Evolutionary conservation across 2,113 vertebrate genomes (phyloP).

Genomic region (Romanogobio albipinnatus): DNA sequence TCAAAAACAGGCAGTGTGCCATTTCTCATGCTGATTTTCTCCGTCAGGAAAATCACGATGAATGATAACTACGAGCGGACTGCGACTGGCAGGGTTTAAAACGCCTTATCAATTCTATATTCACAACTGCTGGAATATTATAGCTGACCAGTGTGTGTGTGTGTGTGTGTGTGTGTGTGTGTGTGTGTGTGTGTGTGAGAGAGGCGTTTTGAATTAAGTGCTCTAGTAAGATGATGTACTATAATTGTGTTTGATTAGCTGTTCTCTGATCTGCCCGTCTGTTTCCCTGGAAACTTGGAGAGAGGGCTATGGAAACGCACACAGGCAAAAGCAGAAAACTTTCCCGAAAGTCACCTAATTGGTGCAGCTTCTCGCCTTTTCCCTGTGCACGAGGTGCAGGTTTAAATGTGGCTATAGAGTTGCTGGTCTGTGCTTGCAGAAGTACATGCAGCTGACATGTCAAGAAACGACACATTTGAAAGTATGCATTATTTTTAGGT

Average conservation of each 20-base stretch:
- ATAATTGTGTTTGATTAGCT: conserved; percentile 47
- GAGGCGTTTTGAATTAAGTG: background rate
- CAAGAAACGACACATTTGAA: background rate
- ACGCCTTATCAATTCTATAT: background rate
- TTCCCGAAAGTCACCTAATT: conserved; percentile 39
- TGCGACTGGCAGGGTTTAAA: background rate
- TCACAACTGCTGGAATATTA: background rate
- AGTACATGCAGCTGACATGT: background rate
- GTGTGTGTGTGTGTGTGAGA: background rate
- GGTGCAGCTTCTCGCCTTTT: background rate
- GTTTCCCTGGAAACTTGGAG: conserved; percentile 58
- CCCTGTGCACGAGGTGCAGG: background rate
- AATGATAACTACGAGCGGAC: background rate
- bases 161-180: background rate
- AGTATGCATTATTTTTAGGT: background rate
- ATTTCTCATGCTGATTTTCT: background rate
- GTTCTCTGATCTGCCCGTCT: conserved; percentile 27
- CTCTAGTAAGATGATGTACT: background rate
- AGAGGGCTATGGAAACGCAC: conserved; percentile 42
- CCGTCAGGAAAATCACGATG: background rate
- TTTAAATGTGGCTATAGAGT: background rate
- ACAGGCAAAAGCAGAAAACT: conserved; percentile 40
- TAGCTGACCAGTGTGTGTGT: background rate
- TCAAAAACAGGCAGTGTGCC: background rate
- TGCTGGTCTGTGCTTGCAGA: background rate